phyloP scores from a whole-genome alignment of 2,888 invertebrate genomes.

The Drosophila eohydei region DNA sequence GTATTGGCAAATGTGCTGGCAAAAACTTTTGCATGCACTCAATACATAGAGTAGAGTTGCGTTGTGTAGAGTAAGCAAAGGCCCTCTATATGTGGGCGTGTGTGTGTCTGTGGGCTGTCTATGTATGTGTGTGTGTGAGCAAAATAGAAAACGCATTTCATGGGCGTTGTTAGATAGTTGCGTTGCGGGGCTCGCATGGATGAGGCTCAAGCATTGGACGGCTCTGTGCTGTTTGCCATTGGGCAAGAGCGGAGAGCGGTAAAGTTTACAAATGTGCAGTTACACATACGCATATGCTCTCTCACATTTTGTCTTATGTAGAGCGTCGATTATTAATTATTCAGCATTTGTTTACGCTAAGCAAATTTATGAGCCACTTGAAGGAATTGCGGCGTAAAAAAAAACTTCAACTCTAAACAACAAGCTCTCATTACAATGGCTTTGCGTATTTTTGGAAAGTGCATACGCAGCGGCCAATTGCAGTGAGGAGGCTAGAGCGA shows the following conservation, averaged over 20 bases:
- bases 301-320: not conserved
- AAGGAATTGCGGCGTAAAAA: conserved; percentile 22
- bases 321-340: conserved; percentile 14
- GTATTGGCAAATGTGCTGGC: conserved; percentile 30
- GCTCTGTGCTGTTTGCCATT: conserved; percentile 23
- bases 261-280: conserved; percentile 14
- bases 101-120: not conserved
- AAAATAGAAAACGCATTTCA: conserved; percentile 77
- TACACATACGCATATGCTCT: not conserved
- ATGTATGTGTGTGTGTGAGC: conserved; percentile 18
- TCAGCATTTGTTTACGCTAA: conserved; percentile 27
- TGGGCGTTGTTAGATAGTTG: conserved; percentile 38
- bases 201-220: not conserved
- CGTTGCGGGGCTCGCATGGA: not conserved
- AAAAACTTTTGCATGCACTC: conserved; percentile 56
- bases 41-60: conserved; percentile 17
- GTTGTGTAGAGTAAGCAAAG: conserved; percentile 12
- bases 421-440: conserved; percentile 28
- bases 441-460: conserved; percentile 27
- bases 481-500: not conserved
- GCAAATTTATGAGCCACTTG: conserved; percentile 20
- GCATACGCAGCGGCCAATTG: conserved; percentile 45
- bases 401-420: conserved; percentile 6
- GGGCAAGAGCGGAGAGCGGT: conserved; percentile 5
- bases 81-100: conserved; percentile 15